Evolutionary conservation across 2,888 invertebrate species (phyloP), one percentile per base, ranked within the genome.

Genomic region (Eupithecia vulgata): DNA sequence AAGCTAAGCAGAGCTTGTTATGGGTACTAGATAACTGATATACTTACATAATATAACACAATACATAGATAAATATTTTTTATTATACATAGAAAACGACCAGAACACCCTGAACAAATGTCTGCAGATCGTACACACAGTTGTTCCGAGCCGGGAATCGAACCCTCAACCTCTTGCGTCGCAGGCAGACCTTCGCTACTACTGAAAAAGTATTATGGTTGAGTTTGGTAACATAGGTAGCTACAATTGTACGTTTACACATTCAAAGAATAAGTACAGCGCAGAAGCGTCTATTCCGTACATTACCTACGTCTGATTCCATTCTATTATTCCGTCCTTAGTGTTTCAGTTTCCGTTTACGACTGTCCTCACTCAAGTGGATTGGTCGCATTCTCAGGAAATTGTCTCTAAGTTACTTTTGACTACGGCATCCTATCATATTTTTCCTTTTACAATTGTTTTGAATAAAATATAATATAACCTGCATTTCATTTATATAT

Each of bases 341-440:
- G 81, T 84, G 83, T 86, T 88, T 88, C 88, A 83, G 88, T 88
- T 88, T 90, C 90, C 89, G 79, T 89, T 90, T 91, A 91, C 88
- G 84, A 88, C 86, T 84, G 81, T 86, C 89, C 88, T 91, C 89
- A 91, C 92, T 92, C 90, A 89, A 86, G 80, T 82, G 87, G 87
- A 92, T 92, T 92, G 92, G 89, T 90, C 89, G 86, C 85, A 83
- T 88, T 88, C 85, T 85, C 85, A 88, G 88, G 89, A 90, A 89
- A 91, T 91, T 88, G 90, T 89, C 88, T 89, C 88, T 89, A 89
- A 90, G 84, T 90, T 88, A 90, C 85, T 84, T 84, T 85, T 89
- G 87, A 91, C 87, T 82, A 85, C 81, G 78, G 83, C 85, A 87
- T 86, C 86, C 86, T 88, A 85, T 30, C 17, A 61, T 61, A 61